These are phyloP conservation scores for Acronicta alni DNA, from an alignment of 2,888 invertebrate species.

Conservation along the genomic window DNA sequence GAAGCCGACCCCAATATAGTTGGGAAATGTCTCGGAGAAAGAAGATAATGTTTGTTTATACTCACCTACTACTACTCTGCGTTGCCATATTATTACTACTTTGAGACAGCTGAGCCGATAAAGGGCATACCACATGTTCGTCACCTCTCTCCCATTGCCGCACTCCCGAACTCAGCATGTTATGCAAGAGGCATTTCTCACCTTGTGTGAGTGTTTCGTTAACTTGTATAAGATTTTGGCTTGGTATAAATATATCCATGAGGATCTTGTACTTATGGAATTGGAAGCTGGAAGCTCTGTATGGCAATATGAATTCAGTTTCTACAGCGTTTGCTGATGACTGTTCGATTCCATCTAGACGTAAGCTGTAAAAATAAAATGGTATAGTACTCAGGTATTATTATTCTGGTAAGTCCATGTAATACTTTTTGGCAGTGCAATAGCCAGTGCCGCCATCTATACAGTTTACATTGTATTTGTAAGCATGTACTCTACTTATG, in stretches of 20 bases:
- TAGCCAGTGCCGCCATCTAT: not conserved
- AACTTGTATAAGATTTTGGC: slow-evolving; percentile 75
- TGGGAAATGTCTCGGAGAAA: too few relatives aligned
- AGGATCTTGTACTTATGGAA: slow-evolving; percentile 89
- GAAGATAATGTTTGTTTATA: slow-evolving; percentile 11
- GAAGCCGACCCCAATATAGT: too few relatives aligned
- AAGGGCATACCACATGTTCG: slow-evolving; percentile 86
- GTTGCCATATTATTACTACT: slow-evolving; percentile 62
- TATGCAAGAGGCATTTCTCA: slow-evolving; percentile 88
- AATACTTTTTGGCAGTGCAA: too few relatives aligned
- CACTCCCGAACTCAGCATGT: slow-evolving; percentile 89
- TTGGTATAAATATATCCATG: slow-evolving; percentile 89
- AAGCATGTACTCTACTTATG: not conserved
- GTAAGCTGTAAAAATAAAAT: slow-evolving; percentile 79
- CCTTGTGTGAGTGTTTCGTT: slow-evolving; percentile 75
- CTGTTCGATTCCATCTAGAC: slow-evolving; percentile 90
- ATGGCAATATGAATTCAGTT: slow-evolving; percentile 88
- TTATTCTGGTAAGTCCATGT: too few relatives aligned
- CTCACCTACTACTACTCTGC: slow-evolving; percentile 69
- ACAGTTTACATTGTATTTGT: not conserved
- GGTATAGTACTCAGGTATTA: too few relatives aligned
- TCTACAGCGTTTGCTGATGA: slow-evolving; percentile 81
- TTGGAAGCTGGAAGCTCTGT: slow-evolving; percentile 89
- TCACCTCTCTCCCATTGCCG: slow-evolving; percentile 90
- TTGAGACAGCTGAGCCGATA: slow-evolving; percentile 73